Evolutionary conservation across 2,797 vertebrate species (phyloP).

Genomic region (Pseudotriccus pelzelni): DNA sequence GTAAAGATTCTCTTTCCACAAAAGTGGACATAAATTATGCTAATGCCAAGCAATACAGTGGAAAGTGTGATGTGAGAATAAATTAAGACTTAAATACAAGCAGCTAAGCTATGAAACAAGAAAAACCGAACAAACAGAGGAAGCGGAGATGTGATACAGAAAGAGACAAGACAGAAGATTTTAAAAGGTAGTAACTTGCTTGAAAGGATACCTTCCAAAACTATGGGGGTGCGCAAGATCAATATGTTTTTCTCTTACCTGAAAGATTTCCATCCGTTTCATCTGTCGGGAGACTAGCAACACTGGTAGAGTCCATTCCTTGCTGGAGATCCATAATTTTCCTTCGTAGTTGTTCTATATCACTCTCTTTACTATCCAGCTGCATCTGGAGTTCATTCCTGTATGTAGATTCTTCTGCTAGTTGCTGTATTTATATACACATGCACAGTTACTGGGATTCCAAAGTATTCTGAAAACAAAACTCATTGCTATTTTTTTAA

Average conservation of each 20-base stretch:
- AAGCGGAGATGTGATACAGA: background rate
- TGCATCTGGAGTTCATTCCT: slow-evolving; percentile 97
- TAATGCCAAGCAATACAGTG: background rate
- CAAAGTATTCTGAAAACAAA: slow-evolving; percentile 21
- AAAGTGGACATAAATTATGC: background rate
- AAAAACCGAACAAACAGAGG: background rate
- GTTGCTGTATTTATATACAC: slow-evolving; percentile 83
- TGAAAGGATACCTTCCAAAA: background rate
- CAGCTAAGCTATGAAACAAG: background rate
- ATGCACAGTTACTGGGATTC: background rate
- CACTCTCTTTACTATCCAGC: slow-evolving; percentile 97
- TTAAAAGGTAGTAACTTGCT: background rate
- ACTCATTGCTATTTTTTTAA: background rate
- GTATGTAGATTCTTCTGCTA: slow-evolving; percentile 89
- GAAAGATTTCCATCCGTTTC: slow-evolving; percentile 91
- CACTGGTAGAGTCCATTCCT: slow-evolving; percentile 92
- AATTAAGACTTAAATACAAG: background rate
- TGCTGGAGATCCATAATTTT: slow-evolving; percentile 91
- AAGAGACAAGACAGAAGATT: background rate
- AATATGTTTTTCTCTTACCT: slow-evolving; percentile 76
- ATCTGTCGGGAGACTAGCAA: slow-evolving; percentile 91
- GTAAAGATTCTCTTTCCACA: background rate
- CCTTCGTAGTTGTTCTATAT: slow-evolving; percentile 93
- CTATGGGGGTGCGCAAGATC: background rate
- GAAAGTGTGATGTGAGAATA: background rate